These are phyloP conservation scores for Epizoanthus stellaris DNA, from an alignment of 92 coral and sea anemone species.

Conservation along the genomic window DNA sequence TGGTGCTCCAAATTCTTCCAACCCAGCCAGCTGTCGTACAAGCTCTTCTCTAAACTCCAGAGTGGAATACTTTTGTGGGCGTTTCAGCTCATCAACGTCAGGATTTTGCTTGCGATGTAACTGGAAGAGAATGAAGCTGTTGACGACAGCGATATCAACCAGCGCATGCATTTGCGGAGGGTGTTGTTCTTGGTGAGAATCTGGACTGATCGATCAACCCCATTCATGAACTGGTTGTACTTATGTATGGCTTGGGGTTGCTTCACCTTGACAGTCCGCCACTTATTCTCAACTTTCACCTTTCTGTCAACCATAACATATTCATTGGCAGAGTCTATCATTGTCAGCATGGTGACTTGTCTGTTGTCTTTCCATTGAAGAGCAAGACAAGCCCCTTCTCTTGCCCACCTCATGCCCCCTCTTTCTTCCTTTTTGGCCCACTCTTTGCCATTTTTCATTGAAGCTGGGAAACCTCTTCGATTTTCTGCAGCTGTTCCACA, in stretches of 20 bases:
- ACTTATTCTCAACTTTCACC: conserved; percentile 37
- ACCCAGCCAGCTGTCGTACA: conserved; percentile 28
- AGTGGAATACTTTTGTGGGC: conserved; percentile 8
- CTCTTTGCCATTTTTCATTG: conserved; percentile 49
- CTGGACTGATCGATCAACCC: conserved; percentile 15
- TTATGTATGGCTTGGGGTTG: conserved; percentile 54
- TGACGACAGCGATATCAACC: conserved; percentile 30
- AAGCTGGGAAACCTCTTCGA: conserved; percentile 53
- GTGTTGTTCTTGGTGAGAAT: too few relatives aligned
- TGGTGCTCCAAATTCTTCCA: conserved; percentile 22
- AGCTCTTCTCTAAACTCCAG: conserved; percentile 45
- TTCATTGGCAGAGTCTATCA: conserved; percentile 60
- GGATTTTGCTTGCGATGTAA: neutral
- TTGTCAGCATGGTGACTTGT: conserved; percentile 57
- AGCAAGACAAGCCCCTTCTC: conserved; percentile 42
- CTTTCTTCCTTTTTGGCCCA: conserved; percentile 59
- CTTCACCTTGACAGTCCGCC: conserved; percentile 48
- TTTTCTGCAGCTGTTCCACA: conserved; percentile 47
- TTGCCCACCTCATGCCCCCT: conserved; percentile 62
- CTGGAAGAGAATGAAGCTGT: conserved; percentile 41
- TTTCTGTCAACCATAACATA: conserved; percentile 20
- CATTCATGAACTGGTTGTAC: conserved; percentile 59
- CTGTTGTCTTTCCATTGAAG: conserved; percentile 61
- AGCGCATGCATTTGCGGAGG: conserved; percentile 2
- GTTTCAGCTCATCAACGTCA: neutral